Percentiles rank a stretch among this genome's conserved stretches.
These are phyloP conservation scores for Melanotaenia maccullochi DNA, from an alignment of 2,797 vertebrate species.

Conservation along the genomic window DNA sequence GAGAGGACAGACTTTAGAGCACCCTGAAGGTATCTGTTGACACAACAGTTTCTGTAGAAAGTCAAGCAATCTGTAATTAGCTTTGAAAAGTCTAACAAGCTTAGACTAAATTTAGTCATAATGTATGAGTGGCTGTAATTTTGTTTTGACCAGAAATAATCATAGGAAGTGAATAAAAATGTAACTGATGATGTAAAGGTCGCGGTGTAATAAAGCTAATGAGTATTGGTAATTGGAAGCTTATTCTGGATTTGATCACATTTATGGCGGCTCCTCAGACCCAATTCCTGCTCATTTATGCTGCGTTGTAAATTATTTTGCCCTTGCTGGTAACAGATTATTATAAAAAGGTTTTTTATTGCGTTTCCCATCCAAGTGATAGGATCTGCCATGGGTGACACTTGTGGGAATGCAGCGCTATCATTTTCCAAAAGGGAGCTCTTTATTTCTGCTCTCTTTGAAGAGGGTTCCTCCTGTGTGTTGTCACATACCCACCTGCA, in stretches of 20 bases:
- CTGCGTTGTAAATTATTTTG: slow-evolving; percentile 62
- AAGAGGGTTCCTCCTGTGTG: slow-evolving; percentile 68
- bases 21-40: slow-evolving; percentile 77
- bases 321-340: slow-evolving; percentile 75
- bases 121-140: slow-evolving; percentile 65
- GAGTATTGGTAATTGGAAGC: slow-evolving; percentile 69
- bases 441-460: slow-evolving; percentile 55
- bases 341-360: slow-evolving; percentile 77
- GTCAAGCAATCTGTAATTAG: slow-evolving; percentile 80
- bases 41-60: slow-evolving; percentile 68
- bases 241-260: slow-evolving; percentile 70
- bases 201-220: slow-evolving; percentile 77
- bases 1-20: slow-evolving; percentile 67
- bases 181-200: slow-evolving; percentile 70
- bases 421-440: slow-evolving; percentile 55
- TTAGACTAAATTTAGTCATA: slow-evolving; percentile 65
- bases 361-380: slow-evolving; percentile 62
- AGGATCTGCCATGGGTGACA: slow-evolving; percentile 58
- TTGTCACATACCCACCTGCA: slow-evolving; percentile 67
- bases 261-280: slow-evolving; percentile 67
- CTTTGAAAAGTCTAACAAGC: slow-evolving; percentile 80
- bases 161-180: slow-evolving; percentile 64
- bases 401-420: slow-evolving; percentile 54
- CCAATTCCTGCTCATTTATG: slow-evolving; percentile 49
- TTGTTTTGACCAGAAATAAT: slow-evolving; percentile 75